phyloP scores from a whole-genome alignment of 2,888 invertebrate genomes.

The Glaucopsyche alexis region DNA sequence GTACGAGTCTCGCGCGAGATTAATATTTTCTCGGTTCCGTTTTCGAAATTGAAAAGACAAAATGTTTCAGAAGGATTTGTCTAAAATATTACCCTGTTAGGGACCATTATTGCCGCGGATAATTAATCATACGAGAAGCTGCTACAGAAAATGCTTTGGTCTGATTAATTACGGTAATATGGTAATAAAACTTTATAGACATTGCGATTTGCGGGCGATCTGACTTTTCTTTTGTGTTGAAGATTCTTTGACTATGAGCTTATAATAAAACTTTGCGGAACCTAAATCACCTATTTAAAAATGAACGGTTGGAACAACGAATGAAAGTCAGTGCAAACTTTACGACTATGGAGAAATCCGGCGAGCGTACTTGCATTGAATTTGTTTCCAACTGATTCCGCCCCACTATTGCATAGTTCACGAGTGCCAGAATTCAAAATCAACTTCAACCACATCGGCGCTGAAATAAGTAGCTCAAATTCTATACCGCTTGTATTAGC shows the following conservation, averaged over 20 bases:
- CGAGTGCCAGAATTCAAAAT: constrained; percentile 57
- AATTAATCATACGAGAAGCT: constrained; percentile 20
- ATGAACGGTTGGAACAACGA: constrained; percentile 57
- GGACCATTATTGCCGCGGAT: not conserved
- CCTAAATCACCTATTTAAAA: constrained; percentile 67
- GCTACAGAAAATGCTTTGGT: not conserved
- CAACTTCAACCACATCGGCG: constrained; percentile 50
- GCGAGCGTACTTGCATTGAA: constrained; percentile 52
- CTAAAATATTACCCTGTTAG: constrained; percentile 21
- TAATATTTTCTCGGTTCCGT: constrained; percentile 55
- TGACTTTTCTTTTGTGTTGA: not conserved
- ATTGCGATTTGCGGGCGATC: constrained; percentile 14
- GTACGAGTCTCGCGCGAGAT: constrained; percentile 51
- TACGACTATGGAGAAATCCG: constrained; percentile 59
- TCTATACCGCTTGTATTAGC: constrained; percentile 22
- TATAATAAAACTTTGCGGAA: constrained; percentile 51
- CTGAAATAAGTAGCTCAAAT: constrained; percentile 49
- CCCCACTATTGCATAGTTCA: constrained; percentile 59
- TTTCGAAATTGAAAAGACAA: constrained; percentile 33
- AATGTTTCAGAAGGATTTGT: constrained; percentile 15
- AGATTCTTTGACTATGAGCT: constrained; percentile 10
- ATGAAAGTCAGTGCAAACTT: constrained; percentile 59
- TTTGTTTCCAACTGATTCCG: constrained; percentile 63
- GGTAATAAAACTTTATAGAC: constrained; percentile 19
- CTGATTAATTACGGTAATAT: constrained; percentile 20